A percentile compares a stretch with the other conserved stretches of the same genome.
phyloP scores from a whole-genome alignment of 2,888 invertebrate species.

The Apamea anceps region DNA sequence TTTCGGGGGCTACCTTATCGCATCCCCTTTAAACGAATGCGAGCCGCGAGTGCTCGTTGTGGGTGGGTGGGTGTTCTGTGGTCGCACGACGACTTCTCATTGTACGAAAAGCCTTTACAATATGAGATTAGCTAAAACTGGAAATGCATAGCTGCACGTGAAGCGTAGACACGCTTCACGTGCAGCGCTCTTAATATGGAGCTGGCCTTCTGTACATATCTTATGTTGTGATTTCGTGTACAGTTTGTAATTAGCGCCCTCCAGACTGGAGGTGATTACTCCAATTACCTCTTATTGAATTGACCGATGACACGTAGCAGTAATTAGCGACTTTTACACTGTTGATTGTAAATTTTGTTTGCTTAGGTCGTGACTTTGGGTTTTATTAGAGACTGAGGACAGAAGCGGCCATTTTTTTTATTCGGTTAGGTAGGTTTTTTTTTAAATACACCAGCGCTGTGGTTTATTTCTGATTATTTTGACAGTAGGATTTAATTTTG shows the following conservation, averaged over 20 bases:
- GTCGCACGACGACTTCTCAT: too few species aligned
- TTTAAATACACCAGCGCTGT: not conserved
- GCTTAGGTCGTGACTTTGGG: conserved; percentile 14
- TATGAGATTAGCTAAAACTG: too few species aligned
- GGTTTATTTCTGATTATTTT: not conserved
- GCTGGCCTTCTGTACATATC: conserved; percentile 1
- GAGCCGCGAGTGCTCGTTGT: not conserved
- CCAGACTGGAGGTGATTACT: conserved; percentile 56
- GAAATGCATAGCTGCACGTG: not conserved
- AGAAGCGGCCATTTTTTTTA: not conserved
- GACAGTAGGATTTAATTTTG: not conserved
- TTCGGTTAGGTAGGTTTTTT: not conserved
- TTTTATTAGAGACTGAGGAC: conserved; percentile 2
- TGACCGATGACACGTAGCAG: conserved; percentile 54
- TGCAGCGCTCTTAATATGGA: not conserved
- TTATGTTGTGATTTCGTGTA: conserved; percentile 24
- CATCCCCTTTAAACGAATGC: not conserved
- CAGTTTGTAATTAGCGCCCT: conserved; percentile 58
- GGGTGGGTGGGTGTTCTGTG: not conserved
- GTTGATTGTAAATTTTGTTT: conserved; percentile 30
- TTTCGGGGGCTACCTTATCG: not conserved
- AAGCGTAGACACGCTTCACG: too few species aligned
- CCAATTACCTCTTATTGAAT: conserved; percentile 62
- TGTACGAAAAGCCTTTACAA: too few species aligned
- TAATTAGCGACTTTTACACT: conserved; percentile 48